Conservation (phyloP, 1,140 invertebrate genomes). For the Ostrea edulis region DNA sequence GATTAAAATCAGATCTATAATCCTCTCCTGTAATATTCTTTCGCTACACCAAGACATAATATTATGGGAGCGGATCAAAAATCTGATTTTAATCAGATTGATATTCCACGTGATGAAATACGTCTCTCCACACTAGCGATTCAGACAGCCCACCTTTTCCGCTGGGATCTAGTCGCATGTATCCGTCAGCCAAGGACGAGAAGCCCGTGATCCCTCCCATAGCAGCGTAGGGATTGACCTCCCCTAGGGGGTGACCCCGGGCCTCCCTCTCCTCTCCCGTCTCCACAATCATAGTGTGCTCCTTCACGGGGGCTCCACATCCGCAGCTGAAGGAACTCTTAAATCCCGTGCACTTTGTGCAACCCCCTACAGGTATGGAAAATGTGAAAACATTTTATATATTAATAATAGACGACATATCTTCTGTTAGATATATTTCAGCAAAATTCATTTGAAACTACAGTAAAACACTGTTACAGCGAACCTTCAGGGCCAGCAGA, state of each 20-base stretch:
- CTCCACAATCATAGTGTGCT: conserved; percentile 77
- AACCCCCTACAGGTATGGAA: conserved; percentile 60
- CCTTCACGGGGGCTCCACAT: conserved; percentile 71
- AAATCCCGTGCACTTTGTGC: conserved; percentile 77
- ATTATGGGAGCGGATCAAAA: too few relatives aligned
- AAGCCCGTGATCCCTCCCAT: conserved; percentile 80
- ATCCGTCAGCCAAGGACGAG: conserved; percentile 78
- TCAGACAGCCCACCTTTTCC: conserved; percentile 69
- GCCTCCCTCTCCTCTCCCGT: conserved; percentile 76
- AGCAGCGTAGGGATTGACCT: conserved; percentile 75
- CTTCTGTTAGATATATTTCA: too few relatives aligned
- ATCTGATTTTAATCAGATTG: too few relatives aligned
- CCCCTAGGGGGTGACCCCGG: conserved; percentile 77
- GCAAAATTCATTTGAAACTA: too few relatives aligned
- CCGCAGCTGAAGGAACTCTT: conserved; percentile 77
- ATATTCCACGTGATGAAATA: too few relatives aligned
- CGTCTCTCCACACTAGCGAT: too few relatives aligned
- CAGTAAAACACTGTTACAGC: too few relatives aligned
- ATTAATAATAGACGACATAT: too few relatives aligned
- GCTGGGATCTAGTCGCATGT: conserved; percentile 78
- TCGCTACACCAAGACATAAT: too few relatives aligned
- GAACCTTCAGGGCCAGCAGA: too few relatives aligned
- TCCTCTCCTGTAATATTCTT: too few relatives aligned
- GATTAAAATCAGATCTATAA: too few relatives aligned
- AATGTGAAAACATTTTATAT: not conserved